phyloP scores from a whole-genome alignment of 2,797 vertebrate genomes.

The Orientallactaga sibirica region DNA sequence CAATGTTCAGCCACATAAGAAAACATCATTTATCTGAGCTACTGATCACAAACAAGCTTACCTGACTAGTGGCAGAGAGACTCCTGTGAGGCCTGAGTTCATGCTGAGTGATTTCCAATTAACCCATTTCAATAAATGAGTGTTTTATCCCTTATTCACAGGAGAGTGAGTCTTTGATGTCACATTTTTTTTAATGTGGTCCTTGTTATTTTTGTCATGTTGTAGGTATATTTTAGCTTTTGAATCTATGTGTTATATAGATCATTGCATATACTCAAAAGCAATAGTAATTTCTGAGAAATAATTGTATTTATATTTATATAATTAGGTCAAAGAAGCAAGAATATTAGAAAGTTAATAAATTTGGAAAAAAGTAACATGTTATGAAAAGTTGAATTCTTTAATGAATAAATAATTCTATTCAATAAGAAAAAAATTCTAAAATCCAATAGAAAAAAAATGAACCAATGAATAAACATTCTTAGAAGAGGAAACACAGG shows the following conservation, averaged over 20 bases:
- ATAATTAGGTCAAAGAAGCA: neutral
- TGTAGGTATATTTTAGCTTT: neutral
- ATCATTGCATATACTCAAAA: neutral
- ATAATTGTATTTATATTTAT: neutral
- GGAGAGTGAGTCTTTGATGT: constrained; percentile 16
- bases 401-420: constrained; percentile 14
- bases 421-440: neutral
- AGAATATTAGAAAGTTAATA: neutral
- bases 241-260: neutral
- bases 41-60: neutral
- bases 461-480: neutral
- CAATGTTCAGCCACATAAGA: neutral
- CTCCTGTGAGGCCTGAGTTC: constrained; percentile 43
- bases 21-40: neutral
- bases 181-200: neutral
- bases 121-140: constrained; percentile 54
- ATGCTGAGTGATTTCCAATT: constrained; percentile 67
- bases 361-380: neutral
- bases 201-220: neutral
- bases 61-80: constrained; percentile 26
- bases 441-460: neutral
- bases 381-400: neutral
- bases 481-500: neutral
- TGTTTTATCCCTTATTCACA: neutral
- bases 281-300: neutral